Percentiles rank a stretch among this genome's conserved stretches.
Conservation (phyloP, 2,888 invertebrate species). For the Stenoptilia bipunctidactyla region DNA sequence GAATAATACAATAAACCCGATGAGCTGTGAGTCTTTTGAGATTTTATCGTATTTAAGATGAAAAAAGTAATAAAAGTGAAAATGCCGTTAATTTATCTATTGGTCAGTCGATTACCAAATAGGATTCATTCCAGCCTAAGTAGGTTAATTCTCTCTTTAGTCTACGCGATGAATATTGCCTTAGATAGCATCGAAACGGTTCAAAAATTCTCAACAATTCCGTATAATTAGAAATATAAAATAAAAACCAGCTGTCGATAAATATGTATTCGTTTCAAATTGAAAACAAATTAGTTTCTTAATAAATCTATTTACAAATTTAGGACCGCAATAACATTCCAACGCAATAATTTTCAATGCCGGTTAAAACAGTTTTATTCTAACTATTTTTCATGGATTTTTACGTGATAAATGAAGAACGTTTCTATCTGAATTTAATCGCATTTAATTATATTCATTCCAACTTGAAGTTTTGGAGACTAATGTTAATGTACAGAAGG, state of each 20-base stretch:
- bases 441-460: too few relatives aligned
- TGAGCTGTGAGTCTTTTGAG: constrained; percentile 71
- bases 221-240: constrained; percentile 28
- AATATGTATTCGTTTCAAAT: not conserved
- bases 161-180: constrained; percentile 39
- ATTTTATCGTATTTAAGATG: constrained; percentile 68
- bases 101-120: constrained; percentile 42
- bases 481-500: too few relatives aligned
- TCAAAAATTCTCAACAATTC: constrained; percentile 19
- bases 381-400: too few relatives aligned
- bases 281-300: too few relatives aligned
- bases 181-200: constrained; percentile 41
- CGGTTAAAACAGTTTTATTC: too few relatives aligned
- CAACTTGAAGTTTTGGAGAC: too few relatives aligned
- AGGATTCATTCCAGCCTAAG: constrained; percentile 62
- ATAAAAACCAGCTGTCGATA: not conserved
- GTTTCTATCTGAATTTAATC: too few relatives aligned
- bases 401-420: too few relatives aligned
- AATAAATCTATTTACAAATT: too few relatives aligned
- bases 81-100: constrained; percentile 47
- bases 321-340: too few relatives aligned
- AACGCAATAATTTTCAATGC: too few relatives aligned
- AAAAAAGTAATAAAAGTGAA: constrained; percentile 32
- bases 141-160: constrained; percentile 47
- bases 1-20: constrained; percentile 68